Base-by-base conservation (phyloP, 2,797 vertebrate species). In the Ctenopoma kingsleyae region DNA sequence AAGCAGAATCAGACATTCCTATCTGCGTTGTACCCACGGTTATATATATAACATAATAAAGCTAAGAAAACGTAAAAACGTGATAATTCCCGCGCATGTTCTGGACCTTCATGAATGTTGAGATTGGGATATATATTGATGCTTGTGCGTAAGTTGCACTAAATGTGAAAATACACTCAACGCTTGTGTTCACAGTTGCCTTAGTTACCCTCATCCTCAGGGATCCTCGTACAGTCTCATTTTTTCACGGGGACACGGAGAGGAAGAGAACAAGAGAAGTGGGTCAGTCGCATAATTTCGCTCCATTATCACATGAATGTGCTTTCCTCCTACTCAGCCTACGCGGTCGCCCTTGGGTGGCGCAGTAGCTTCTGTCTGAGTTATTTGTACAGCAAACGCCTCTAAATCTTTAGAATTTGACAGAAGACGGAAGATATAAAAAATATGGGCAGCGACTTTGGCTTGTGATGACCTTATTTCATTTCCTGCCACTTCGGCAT, bases 401-500 rank as follows among this genome's bases (percentile, higher is more conserved):
- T 10, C 4, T 13, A 1, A 3, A 3, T n/a, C 1, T 49, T n/a
- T 53, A 25, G 0, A 53, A 25, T 16, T 3, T 13, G 8, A 13
- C 0, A 1, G 5, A 12, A 20, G 41, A 20, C 3, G 5, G 1
- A 4, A 16, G n/a, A 25, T 1, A 17, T 41, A 66, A 2, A 57
- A 38, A 40, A 20, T 3, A 46, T 43, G 3, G 22, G 10, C 5
- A 1, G n/a, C 35, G 12, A 38, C 10, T 52, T 17, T 16, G 32
- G 16, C 52, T 63, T 54, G 19, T 12, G n/a, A 15, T 56, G 61
- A 73, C 76, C 72, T 66, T 66, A 32, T 78, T 71, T 76, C 56
- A 74, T 88, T 89, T 90, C 73, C 81, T 81, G 83, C 82, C 85
- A 59, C 77, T 85, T 80, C 65, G 72, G 81, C 83, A 67, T 71